Percentiles rank a stretch among this genome's conserved stretches.
These are phyloP conservation scores for Scaptomyza cyrtandrae DNA, from an alignment of 2,888 invertebrate genomes.

Conservation along the genomic window DNA sequence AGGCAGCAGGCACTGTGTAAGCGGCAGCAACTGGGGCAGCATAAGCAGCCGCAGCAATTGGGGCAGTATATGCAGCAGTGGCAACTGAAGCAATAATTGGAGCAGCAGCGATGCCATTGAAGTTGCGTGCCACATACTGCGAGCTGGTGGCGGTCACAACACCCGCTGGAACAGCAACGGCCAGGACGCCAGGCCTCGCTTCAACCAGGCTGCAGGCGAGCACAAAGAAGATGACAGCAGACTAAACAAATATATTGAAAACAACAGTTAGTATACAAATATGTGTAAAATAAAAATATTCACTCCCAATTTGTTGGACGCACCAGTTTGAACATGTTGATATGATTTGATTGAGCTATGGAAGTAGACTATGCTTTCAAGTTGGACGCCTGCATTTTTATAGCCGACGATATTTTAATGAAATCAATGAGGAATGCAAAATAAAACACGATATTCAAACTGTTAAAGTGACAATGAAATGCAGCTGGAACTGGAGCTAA, in stretches of 20 bases:
- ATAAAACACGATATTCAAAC: background rate
- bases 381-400: conserved; percentile 65
- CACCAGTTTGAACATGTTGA: conserved; percentile 82
- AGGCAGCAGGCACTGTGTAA: conserved; percentile 51
- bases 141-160: conserved; percentile 86
- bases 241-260: conserved; percentile 45
- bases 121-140: conserved; percentile 87
- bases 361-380: conserved; percentile 63
- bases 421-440: conserved; percentile 38
- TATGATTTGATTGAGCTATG: conserved; percentile 53
- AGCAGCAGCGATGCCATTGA: conserved; percentile 86
- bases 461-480: conserved; percentile 24
- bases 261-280: conserved; percentile 11
- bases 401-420: conserved; percentile 44
- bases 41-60: conserved; percentile 58
- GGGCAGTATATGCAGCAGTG: conserved; percentile 63
- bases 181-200: conserved; percentile 84
- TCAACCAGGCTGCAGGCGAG: conserved; percentile 85
- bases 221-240: conserved; percentile 83
- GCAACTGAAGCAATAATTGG: conserved; percentile 67
- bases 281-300: background rate
- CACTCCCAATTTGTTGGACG: conserved; percentile 6
- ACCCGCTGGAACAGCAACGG: conserved; percentile 78
- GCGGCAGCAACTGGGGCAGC: conserved; percentile 61
- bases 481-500: conserved; percentile 30